Conservation (phyloP, 1,140 invertebrate species). For the Campodea augens region DNA sequence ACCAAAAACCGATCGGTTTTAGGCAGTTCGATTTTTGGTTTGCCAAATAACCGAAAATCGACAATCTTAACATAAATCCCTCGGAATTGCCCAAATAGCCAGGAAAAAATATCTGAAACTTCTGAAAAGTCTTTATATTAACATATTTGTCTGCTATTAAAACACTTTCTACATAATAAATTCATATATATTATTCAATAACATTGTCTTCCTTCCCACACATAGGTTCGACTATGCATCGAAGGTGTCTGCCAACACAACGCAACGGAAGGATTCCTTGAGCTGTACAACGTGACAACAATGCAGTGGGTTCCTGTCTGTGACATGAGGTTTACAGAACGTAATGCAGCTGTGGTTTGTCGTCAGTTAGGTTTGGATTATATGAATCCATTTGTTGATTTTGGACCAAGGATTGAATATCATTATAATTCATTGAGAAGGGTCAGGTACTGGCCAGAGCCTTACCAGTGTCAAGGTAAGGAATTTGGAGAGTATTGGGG, state of each 20-base stretch:
- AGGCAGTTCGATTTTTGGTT: no score
- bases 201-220: no score
- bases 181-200: no score
- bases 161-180: background rate
- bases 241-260: conserved; percentile 19
- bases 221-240: conserved; percentile 20
- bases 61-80: no score
- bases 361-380: conserved; percentile 77
- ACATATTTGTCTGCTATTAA: no score
- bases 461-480: conserved; percentile 38
- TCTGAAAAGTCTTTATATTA: no score
- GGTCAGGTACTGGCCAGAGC: conserved; percentile 90
- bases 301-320: conserved; percentile 93
- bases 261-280: conserved; percentile 49
- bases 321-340: conserved; percentile 80
- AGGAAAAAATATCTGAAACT: no score
- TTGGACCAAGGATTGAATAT: conserved; percentile 59
- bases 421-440: conserved; percentile 61
- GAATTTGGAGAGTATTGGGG: no score
- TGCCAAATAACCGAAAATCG: no score
- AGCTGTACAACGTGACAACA: conserved; percentile 87
- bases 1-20: no score
- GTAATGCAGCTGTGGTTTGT: conserved; percentile 89
- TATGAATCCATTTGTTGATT: conserved; percentile 67
- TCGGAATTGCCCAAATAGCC: no score